Conservation (phyloP, 1,140 invertebrate species). For the Cepaea nemoralis region DNA sequence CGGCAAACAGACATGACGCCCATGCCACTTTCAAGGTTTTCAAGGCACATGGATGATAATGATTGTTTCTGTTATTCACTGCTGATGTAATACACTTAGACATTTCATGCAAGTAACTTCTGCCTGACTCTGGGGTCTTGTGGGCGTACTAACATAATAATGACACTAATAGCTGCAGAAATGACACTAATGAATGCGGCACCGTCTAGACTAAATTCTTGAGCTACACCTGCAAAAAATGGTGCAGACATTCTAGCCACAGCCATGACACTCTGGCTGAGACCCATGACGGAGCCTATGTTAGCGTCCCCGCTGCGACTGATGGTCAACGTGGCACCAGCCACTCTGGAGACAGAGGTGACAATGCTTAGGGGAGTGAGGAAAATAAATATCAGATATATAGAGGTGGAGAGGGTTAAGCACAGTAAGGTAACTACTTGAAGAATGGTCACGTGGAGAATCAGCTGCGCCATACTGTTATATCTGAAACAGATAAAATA, state of each 20-base stretch:
- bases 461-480: constrained; percentile 63
- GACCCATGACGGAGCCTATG: constrained; percentile 66
- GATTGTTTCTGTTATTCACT: too few relatives aligned
- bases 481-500: constrained; percentile 37
- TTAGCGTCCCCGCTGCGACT: constrained; percentile 53
- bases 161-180: constrained; percentile 47
- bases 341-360: constrained; percentile 66
- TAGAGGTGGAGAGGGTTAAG: constrained; percentile 46
- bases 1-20: too few relatives aligned
- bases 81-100: too few relatives aligned
- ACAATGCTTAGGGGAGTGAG: constrained; percentile 65
- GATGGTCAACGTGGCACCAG: constrained; percentile 63
- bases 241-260: constrained; percentile 68
- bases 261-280: constrained; percentile 68
- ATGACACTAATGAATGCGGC: constrained; percentile 53
- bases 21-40: too few relatives aligned
- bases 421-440: constrained; percentile 52
- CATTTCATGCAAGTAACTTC: neutral
- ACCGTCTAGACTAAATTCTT: constrained; percentile 60
- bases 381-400: constrained; percentile 56
- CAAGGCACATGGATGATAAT: too few relatives aligned
- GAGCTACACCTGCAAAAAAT: constrained; percentile 67
- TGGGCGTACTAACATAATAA: constrained; percentile 51
- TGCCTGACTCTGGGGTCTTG: constrained; percentile 11
- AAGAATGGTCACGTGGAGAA: constrained; percentile 61